Evolutionary conservation across 2,888 invertebrate species (phyloP).

Genomic region (Thecocarcelia acutangulata): DNA sequence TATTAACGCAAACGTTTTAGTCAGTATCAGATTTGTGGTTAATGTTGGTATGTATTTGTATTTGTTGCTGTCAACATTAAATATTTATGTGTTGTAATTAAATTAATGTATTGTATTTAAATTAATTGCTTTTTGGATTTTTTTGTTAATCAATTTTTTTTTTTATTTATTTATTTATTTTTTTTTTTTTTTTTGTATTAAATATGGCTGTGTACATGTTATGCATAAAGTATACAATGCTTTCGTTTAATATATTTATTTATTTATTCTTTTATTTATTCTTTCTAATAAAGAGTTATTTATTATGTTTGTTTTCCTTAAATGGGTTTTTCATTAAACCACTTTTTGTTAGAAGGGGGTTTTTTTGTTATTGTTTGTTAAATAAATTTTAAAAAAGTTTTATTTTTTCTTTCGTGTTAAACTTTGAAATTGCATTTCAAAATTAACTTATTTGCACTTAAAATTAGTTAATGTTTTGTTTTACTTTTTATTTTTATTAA

Average conservation of each 20-base stretch:
- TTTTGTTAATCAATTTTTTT: slow-evolving; percentile 11
- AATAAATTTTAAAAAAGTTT: slow-evolving; percentile 50
- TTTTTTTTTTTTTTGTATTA: slow-evolving; percentile 18
- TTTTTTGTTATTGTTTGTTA: slow-evolving; percentile 17
- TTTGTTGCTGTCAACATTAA: slow-evolving; percentile 27
- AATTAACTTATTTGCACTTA: slow-evolving; percentile 73
- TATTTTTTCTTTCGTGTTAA: slow-evolving; percentile 42
- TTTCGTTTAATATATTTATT: slow-evolving; percentile 23
- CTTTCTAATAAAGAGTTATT: slow-evolving; percentile 32
- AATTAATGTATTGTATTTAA: slow-evolving; percentile 48
- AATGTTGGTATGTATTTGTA: no score
- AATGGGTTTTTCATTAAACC: slow-evolving; percentile 28
- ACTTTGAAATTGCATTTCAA: slow-evolving; percentile 67
- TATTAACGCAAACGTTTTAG: slow-evolving; percentile 56
- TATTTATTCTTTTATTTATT: slow-evolving; percentile 10
- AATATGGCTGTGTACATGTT: slow-evolving; percentile 69
- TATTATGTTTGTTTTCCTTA: slow-evolving; percentile 42
- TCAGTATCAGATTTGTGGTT: slow-evolving; percentile 51
- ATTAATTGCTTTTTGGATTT: slow-evolving; percentile 51
- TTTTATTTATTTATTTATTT: slow-evolving; percentile 5
- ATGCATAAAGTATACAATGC: slow-evolving; percentile 63
- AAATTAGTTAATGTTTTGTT: slow-evolving; percentile 73
- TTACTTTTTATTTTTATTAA: slow-evolving; percentile 28
- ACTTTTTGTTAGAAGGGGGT: slow-evolving; percentile 19
- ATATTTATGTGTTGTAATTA: slow-evolving; percentile 18